Evolutionary conservation across 2,888 invertebrate genomes (phyloP).

Genomic region (Pocota personata): DNA sequence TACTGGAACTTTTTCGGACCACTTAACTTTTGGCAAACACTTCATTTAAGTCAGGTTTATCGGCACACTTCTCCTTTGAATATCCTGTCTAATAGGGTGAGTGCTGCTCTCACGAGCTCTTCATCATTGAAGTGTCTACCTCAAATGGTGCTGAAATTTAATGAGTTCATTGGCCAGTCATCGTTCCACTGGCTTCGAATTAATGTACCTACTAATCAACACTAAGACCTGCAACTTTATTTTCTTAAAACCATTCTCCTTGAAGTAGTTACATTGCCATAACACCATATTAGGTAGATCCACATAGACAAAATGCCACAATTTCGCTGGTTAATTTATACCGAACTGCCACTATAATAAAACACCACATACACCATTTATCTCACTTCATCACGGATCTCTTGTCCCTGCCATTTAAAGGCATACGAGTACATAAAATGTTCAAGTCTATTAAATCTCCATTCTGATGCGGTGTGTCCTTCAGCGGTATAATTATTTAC

Average conservation of each 20-base stretch:
- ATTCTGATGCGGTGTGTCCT: slow-evolving; percentile 43
- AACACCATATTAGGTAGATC: slow-evolving; percentile 41
- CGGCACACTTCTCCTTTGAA: too few species aligned
- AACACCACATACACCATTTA: slow-evolving; percentile 41
- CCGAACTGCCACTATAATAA: slow-evolving; percentile 50
- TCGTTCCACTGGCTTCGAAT: neutral
- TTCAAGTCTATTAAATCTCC: slow-evolving; percentile 53
- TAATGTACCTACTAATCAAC: neutral
- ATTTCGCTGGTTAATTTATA: slow-evolving; percentile 46
- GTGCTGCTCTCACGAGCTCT: too few species aligned
- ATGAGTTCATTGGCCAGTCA: neutral
- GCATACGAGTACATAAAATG: slow-evolving; percentile 25
- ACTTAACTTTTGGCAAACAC: too few species aligned
- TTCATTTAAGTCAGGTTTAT: too few species aligned
- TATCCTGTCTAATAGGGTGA: too few species aligned
- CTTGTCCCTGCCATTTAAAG: neutral
- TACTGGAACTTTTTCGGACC: too few species aligned
- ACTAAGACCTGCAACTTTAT: slow-evolving; percentile 7
- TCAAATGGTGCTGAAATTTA: neutral
- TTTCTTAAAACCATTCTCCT: neutral
- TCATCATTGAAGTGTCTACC: too few species aligned
- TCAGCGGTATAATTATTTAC: slow-evolving; percentile 49
- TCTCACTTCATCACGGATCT: slow-evolving; percentile 53
- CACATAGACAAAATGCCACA: slow-evolving; percentile 19
- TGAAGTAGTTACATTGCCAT: neutral